Evolutionary conservation across 1,140 invertebrate species (phyloP).

Genomic region (Acromyrmex charruanus): DNA sequence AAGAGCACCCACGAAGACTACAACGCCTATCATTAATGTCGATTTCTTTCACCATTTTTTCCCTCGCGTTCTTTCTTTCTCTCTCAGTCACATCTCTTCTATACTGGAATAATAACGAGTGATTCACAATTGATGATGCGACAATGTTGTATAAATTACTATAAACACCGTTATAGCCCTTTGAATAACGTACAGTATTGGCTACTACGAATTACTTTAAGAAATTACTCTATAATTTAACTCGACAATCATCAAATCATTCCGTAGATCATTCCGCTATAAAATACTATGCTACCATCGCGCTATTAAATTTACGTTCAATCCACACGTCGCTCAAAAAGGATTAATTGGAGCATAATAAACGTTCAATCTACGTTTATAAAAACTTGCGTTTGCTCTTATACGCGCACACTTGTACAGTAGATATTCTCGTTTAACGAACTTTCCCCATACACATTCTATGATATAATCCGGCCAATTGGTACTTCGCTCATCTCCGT

Average conservation of each 20-base stretch:
- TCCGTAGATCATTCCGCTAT: conserved; percentile 13
- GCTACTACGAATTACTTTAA: not conserved
- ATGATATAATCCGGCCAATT: conserved; percentile 48
- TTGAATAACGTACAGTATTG: not conserved
- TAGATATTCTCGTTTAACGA: conserved; percentile 48
- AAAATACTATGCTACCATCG: not conserved
- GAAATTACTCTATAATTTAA: not conserved
- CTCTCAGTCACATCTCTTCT: not conserved
- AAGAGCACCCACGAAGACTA: conserved; percentile 43
- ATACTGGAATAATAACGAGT: too few species aligned
- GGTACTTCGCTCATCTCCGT: conserved; percentile 6
- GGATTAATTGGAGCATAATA: conserved; percentile 48
- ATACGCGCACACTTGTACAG: not conserved
- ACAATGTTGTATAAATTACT: conserved; percentile 4
- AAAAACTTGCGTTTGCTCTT: not conserved
- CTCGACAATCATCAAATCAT: conserved; percentile 9
- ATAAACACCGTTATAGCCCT: not conserved
- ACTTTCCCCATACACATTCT: conserved; percentile 47
- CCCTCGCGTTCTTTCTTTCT: not conserved
- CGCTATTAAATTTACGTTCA: conserved; percentile 15
- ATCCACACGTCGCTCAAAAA: conserved; percentile 14
- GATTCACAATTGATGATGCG: conserved; percentile 17
- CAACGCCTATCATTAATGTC: conserved; percentile 50
- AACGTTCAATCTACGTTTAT: not conserved
- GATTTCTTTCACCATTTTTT: conserved; percentile 24